phyloP scores from a whole-genome alignment of 2,113 vertebrate species.

The Carettochelys insculpta region DNA sequence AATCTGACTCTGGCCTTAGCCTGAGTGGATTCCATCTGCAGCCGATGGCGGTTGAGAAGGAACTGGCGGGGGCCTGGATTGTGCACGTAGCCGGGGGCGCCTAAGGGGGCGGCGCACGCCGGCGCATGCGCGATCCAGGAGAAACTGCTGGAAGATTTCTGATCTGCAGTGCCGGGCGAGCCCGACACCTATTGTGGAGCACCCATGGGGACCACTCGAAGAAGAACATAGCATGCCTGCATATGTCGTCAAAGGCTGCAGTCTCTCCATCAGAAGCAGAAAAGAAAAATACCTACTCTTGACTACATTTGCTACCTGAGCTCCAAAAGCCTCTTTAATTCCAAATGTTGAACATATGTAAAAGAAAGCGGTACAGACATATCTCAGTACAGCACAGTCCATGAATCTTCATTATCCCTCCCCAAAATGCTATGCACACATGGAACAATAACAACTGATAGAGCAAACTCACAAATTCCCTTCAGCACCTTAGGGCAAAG shows the following conservation, averaged over 20 bases:
- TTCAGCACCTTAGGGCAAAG: not conserved
- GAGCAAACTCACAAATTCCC: not conserved
- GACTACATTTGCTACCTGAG: not conserved
- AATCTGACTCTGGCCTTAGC: no score
- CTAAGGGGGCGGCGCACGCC: no score
- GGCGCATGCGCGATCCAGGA: no score
- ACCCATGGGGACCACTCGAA: no score
- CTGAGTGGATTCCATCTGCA: no score
- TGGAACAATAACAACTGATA: not conserved
- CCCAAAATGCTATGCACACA: not conserved
- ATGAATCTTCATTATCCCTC: not conserved
- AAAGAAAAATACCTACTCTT: not conserved
- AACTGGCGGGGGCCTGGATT: no score
- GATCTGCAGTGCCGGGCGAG: no score
- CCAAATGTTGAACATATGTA: constrained; percentile 4
- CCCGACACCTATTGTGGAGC: no score
- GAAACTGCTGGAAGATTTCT: no score
- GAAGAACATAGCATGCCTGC: not conserved
- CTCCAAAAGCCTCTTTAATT: not conserved
- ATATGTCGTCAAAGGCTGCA: not conserved
- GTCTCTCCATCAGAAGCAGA: not conserved
- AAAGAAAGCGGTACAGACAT: constrained; percentile 6
- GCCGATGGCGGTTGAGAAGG: no score
- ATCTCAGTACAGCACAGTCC: not conserved
- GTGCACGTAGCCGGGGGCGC: no score